These are phyloP conservation scores for Melieria omissa DNA, from an alignment of 2,888 invertebrate species.

Conservation along the genomic window DNA sequence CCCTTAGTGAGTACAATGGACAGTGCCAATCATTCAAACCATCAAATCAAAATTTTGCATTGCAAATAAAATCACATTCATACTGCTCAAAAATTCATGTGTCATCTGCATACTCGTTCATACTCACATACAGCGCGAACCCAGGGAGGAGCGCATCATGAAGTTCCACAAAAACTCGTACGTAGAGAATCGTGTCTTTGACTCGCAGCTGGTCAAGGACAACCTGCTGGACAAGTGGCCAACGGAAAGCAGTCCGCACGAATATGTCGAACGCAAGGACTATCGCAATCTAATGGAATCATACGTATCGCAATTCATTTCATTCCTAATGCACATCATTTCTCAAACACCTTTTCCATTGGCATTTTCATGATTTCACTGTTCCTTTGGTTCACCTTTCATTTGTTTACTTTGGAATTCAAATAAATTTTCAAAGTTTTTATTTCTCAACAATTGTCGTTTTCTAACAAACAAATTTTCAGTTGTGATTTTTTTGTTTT, in stretches of 20 bases:
- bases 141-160: constrained; percentile 43
- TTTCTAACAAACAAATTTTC: neutral
- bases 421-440: too few species aligned
- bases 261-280: constrained; percentile 62
- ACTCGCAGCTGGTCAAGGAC: constrained; percentile 64
- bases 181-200: constrained; percentile 65
- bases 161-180: constrained; percentile 58
- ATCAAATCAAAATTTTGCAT: too few species aligned
- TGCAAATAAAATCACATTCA: too few species aligned
- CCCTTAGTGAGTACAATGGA: constrained; percentile 62
- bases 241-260: constrained; percentile 56
- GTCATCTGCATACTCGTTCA: too few species aligned
- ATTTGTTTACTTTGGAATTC: too few species aligned
- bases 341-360: too few species aligned
- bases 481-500: neutral
- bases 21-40: neutral
- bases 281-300: constrained; percentile 66
- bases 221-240: constrained; percentile 64
- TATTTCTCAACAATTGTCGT: too few species aligned
- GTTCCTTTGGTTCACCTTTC: too few species aligned
- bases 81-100: too few species aligned
- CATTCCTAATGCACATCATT: neutral
- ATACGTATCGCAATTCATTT: constrained; percentile 56
- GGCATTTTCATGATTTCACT: too few species aligned
- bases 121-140: too few species aligned